phyloP scores from a whole-genome alignment of 2,797 vertebrate genomes.

The Fratercula arctica region DNA sequence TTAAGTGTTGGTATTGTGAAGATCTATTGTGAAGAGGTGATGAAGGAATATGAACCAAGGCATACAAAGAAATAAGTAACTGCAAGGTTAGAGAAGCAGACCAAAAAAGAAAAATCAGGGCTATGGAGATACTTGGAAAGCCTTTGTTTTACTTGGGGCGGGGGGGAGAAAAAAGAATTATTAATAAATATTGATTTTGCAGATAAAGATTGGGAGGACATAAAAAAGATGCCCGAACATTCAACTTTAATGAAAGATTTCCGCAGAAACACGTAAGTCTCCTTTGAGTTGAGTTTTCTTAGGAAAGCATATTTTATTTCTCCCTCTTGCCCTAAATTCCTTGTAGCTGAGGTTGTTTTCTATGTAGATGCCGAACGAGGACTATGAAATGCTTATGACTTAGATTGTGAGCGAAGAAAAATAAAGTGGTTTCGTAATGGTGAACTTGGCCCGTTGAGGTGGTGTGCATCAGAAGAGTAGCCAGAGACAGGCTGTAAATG shows the following conservation, averaged over 20 bases:
- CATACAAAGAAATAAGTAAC: neutral
- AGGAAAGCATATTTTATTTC: neutral
- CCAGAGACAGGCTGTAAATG: neutral
- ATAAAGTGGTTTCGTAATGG: neutral
- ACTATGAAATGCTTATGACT: neutral
- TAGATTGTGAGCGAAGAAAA: neutral
- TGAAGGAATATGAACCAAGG: neutral
- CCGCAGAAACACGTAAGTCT: conserved; percentile 98
- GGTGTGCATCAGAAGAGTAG: neutral
- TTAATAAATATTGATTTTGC: conserved; percentile 69
- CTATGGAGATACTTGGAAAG: neutral
- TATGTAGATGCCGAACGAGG: neutral
- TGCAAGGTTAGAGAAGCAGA: neutral
- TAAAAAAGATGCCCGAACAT: conserved; percentile 99
- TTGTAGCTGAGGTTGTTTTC: neutral
- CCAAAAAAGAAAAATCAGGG: neutral
- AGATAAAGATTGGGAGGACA: conserved; percentile 99
- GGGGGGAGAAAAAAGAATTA: neutral
- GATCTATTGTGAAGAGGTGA: neutral
- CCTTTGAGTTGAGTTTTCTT: neutral
- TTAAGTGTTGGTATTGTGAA: neutral
- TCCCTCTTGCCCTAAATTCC: neutral
- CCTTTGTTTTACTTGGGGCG: neutral
- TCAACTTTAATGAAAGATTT: conserved; percentile 99
- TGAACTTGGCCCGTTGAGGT: neutral